Percentiles rank a stretch among this genome's conserved stretches.
Conservation (phyloP, 2,113 vertebrate genomes). For the Rhea americana region DNA sequence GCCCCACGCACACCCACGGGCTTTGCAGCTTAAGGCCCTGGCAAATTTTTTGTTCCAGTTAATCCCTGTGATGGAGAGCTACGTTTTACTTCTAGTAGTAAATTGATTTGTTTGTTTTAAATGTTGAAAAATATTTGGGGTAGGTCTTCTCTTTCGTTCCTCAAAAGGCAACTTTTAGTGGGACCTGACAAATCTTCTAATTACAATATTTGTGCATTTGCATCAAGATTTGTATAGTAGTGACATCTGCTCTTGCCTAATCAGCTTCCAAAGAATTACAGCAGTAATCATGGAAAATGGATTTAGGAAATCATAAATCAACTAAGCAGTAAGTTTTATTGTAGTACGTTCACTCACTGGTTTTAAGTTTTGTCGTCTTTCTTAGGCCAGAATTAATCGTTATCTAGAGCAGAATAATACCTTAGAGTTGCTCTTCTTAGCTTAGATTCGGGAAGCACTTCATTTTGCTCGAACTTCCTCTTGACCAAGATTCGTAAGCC, state of each 20-base stretch:
- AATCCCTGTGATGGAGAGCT: neutral
- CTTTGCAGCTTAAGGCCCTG: neutral
- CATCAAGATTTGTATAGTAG: slow-evolving; percentile 46
- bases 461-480: slow-evolving; percentile 23
- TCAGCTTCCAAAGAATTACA: slow-evolving; percentile 54
- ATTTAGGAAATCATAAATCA: slow-evolving; percentile 67
- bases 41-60: neutral
- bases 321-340: slow-evolving; percentile 41
- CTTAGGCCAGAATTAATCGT: slow-evolving; percentile 26
- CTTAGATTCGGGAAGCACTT: neutral
- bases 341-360: neutral
- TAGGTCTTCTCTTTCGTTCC: neutral
- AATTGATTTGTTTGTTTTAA: neutral
- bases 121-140: neutral
- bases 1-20: neutral
- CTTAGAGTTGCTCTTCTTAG: neutral
- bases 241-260: slow-evolving; percentile 65
- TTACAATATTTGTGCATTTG: slow-evolving; percentile 13
- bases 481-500: slow-evolving; percentile 3
- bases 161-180: slow-evolving; percentile 15
- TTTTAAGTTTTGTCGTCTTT: slow-evolving; percentile 13
- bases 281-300: slow-evolving; percentile 57
- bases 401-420: slow-evolving; percentile 20
- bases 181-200: slow-evolving; percentile 35
- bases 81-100: neutral